phyloP scores from a whole-genome alignment of 1,140 invertebrate species.

The Drosophila albomicans region DNA sequence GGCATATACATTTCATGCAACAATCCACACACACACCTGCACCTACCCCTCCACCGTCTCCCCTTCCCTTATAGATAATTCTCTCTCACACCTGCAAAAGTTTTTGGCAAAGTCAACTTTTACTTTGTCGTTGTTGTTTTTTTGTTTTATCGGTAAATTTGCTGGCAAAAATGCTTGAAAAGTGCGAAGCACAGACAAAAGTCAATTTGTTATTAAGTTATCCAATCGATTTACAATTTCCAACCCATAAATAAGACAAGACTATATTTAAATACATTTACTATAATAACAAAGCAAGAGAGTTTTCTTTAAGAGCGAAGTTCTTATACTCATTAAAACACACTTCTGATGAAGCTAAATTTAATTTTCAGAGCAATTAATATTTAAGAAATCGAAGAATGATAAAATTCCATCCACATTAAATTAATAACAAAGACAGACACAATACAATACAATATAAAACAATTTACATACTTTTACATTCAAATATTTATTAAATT shows the following conservation, averaged over 20 bases:
- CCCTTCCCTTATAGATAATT: not conserved
- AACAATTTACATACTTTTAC: too few species aligned
- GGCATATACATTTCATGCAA: slow-evolving; percentile 8
- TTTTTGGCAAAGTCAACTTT: slow-evolving; percentile 6
- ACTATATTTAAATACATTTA: slow-evolving; percentile 1
- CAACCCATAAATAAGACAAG: not conserved
- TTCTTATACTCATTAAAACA: too few species aligned
- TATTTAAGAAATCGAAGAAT: too few species aligned
- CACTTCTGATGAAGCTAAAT: too few species aligned
- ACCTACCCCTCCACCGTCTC: not conserved
- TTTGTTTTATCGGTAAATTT: too few species aligned
- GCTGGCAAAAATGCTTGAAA: slow-evolving; percentile 3
- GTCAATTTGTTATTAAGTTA: slow-evolving; percentile 12
- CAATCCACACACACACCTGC: not conserved
- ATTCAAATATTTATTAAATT: too few species aligned
- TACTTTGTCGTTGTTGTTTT: not conserved
- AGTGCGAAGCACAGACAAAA: not conserved
- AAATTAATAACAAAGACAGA: too few species aligned
- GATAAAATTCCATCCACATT: too few species aligned
- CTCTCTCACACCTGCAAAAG: not conserved
- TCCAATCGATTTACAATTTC: slow-evolving; percentile 3
- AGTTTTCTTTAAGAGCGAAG: too few species aligned
- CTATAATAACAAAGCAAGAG: too few species aligned
- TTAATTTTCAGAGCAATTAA: too few species aligned
- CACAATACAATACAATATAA: too few species aligned